Evolutionary conservation across 1,140 invertebrate species (phyloP), one percentile per base, ranked within the genome.

Genomic region (Monomorium pharaonis): DNA sequence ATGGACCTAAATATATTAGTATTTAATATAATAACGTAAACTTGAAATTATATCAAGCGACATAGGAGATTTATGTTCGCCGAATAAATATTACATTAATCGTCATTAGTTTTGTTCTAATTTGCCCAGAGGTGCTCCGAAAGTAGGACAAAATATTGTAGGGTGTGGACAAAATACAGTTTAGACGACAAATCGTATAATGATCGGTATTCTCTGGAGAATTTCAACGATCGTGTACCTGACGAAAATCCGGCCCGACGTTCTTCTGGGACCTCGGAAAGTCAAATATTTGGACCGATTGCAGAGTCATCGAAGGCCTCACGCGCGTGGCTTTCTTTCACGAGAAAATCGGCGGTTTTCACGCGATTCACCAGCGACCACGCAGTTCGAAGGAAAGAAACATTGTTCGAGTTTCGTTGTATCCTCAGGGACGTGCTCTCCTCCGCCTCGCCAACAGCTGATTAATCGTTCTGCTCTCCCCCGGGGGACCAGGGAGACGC

Each of bases 361-460:
- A 84, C 86, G 91, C 85, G 89, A 90, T 91, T 91, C 89, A 85
- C 87, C 21, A 42, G 56, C 76, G 78, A 90, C 81, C 86, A 91
- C 67, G 84, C 78, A 72, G 49, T 21, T 44, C 33, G 87, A 91
- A 92, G 87, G 91, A 92, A 91, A 92, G 91, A 92, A 92, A 93
- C 92, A 94, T 94, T 94, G 93, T 94, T 91, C 92, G 92, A 93
- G 91, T 90, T 90, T 74, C 91, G 88, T 37, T 70, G 84, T 84
- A 80, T 92, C 94, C 93, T 94, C 70, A 91, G 94, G 94, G 94
- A 94, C 92, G 87, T 83, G 89, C 89, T 91, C 93, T 94, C 92
- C 92, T 91, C 92, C 93, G 94, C 92, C 93, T 94, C 94, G 94
- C 94, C 94, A 95, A 95, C 94, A 95, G 94, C 94, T 95, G 94